Evolutionary conservation across 1,140 invertebrate species (phyloP).

Genomic region (Acromyrmex heyeri): DNA sequence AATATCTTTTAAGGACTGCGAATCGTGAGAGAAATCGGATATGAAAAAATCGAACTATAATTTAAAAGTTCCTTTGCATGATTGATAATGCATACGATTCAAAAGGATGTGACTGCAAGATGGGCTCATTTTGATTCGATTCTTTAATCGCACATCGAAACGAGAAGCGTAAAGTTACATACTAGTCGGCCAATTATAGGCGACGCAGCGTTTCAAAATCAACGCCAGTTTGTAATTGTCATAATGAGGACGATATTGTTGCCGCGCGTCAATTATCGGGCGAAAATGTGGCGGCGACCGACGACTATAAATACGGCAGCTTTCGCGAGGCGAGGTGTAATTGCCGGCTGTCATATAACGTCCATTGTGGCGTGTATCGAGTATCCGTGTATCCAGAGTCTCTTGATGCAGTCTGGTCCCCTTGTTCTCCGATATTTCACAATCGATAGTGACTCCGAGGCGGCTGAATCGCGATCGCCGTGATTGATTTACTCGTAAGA

Average conservation of each 20-base stretch:
- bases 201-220: slow-evolving; percentile 70
- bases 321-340: slow-evolving; percentile 66
- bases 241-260: slow-evolving; percentile 80
- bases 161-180: neutral
- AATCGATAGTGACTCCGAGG: slow-evolving; percentile 24
- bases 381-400: slow-evolving; percentile 17
- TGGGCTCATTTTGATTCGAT: neutral
- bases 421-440: slow-evolving; percentile 40
- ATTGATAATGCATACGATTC: neutral
- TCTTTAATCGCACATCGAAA: neutral
- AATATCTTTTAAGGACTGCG: neutral
- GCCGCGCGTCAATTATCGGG: slow-evolving; percentile 77
- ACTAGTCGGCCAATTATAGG: slow-evolving; percentile 68
- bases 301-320: slow-evolving; percentile 72
- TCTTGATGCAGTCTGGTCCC: neutral
- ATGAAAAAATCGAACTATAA: neutral
- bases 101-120: slow-evolving; percentile 12
- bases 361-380: slow-evolving; percentile 60
- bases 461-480: slow-evolving; percentile 5
- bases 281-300: slow-evolving; percentile 67
- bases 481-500: slow-evolving; percentile 18
- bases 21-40: neutral
- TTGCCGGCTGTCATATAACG: slow-evolving; percentile 74
- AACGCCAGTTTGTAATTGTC: slow-evolving; percentile 79
- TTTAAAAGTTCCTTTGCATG: slow-evolving; percentile 3